Evolutionary conservation across 92 coral and sea anemone species (phyloP).

Genomic region (Phenganax subtilis): DNA sequence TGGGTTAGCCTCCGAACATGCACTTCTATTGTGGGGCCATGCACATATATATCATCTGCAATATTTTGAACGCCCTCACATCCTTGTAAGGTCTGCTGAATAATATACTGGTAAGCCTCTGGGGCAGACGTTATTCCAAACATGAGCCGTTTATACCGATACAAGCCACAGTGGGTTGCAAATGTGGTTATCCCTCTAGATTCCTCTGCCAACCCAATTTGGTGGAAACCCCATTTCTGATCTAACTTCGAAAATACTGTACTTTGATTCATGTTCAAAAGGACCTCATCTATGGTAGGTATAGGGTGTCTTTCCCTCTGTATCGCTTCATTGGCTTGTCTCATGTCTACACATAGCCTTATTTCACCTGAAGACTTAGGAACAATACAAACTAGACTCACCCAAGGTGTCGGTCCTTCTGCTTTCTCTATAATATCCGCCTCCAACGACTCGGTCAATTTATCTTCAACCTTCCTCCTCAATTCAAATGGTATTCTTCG

Average conservation of each 20-base stretch:
- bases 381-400: conserved; percentile 43
- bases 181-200: conserved; percentile 40
- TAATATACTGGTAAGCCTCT: background rate
- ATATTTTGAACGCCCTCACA: conserved; percentile 1
- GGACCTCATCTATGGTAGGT: background rate
- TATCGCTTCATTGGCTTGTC: conserved; percentile 35
- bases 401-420: conserved; percentile 40
- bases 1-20: background rate
- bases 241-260: conserved; percentile 31
- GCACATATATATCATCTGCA: background rate
- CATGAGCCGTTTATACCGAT: background rate
- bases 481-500: conserved; percentile 35
- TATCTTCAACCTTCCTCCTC: conserved; percentile 42
- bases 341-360: conserved; percentile 43
- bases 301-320: conserved; percentile 7
- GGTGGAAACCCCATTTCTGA: conserved; percentile 44
- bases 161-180: conserved; percentile 32
- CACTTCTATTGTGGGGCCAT: conserved; percentile 4
- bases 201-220: conserved; percentile 44
- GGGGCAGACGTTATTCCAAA: background rate
- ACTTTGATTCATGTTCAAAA: conserved; percentile 20
- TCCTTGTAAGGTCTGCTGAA: background rate
- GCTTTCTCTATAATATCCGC: conserved; percentile 32
- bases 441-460: conserved; percentile 31
- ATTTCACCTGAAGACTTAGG: conserved; percentile 39